These are phyloP conservation scores for Cygnus atratus DNA, from an alignment of 2,113 vertebrate species.

Conservation along the genomic window DNA sequence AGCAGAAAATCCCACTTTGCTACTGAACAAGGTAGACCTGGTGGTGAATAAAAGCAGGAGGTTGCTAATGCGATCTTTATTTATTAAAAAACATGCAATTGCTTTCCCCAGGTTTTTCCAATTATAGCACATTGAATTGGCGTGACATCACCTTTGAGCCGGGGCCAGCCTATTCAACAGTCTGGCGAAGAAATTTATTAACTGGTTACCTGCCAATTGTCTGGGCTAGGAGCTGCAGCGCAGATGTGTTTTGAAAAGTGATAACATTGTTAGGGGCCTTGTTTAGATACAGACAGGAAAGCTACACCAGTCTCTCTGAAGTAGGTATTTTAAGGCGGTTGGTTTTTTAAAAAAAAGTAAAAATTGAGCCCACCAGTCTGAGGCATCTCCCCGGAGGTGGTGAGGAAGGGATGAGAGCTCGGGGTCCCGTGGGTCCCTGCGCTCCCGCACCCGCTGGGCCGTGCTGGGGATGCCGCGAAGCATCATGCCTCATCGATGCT, in stretches of 20 bases:
- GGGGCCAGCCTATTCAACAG: constrained; percentile 80
- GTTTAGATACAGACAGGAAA: constrained; percentile 62
- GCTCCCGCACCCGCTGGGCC: rapidly evolving
- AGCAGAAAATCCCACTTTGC: constrained; percentile 35
- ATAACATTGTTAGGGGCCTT: constrained; percentile 77
- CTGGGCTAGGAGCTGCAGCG: constrained; percentile 75
- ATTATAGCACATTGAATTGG: constrained; percentile 81
- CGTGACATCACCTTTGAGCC: constrained; percentile 88
- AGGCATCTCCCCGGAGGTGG: background rate
- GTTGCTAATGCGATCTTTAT: constrained; percentile 52
- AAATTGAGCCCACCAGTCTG: background rate
- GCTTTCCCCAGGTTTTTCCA: constrained; percentile 84
- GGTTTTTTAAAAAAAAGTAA: background rate
- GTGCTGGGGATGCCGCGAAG: background rate
- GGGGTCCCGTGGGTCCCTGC: background rate
- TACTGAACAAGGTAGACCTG: constrained; percentile 45
- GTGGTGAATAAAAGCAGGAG: constrained; percentile 45
- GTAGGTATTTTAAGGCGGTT: constrained; percentile 35
- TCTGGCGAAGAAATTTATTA: constrained; percentile 81
- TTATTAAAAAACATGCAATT: constrained; percentile 63
- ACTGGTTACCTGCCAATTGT: constrained; percentile 84
- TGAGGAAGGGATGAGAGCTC: background rate
- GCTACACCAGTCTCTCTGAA: constrained; percentile 31
- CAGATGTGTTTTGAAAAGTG: constrained; percentile 81
- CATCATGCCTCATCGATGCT: background rate